Evolutionary conservation across 2,113 vertebrate genomes (phyloP), one percentile per base, ranked within the genome.

Genomic region (Aphelocoma coerulescens): DNA sequence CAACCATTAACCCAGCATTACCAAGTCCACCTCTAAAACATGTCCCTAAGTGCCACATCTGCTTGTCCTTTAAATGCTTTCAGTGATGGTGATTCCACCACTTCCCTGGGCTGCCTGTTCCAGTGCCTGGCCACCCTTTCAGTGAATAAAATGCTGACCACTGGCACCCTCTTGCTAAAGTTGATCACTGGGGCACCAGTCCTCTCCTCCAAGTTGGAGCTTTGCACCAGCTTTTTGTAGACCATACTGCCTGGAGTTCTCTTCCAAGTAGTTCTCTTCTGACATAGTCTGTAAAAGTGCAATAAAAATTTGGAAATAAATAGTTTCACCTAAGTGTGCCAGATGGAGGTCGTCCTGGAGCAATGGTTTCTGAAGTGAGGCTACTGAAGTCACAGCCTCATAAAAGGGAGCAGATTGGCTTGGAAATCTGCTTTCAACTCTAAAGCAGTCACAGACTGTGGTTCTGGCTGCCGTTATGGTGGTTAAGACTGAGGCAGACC

Each of bases 111-210:
- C 32, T 63, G 41, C 21, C 35, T 37, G 22, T 23, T 84, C 15
- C 22, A 20, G 27, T 24, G 22, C 15, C 28, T 46, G 37, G 13
- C 6, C 20, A 21, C 9, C 4, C 1, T 63, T 57, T 43, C 27
- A 66, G 32, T 9, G 28, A 65, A 26, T 9, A 66, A 44, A 51
- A 67, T 51, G 9, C 3, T 8, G 41, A 62, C 14, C 3, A 13
- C 22, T n/a, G 13, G 43, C 3, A 1, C 16, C 7, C 0, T 1
- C 46, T 82, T 74, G 16, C 26, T 81, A 43, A 22, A 66, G 27
- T 9, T 49, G 20, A n/a, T 49, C 13, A n/a, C 5, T 9, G 37
- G 4, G 1, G 7, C 14, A 74, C 10, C 0, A 0, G 22, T 80
- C 8, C 33, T 44, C 10, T 72, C 16, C 22, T 8, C 6, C 7